phyloP scores from a whole-genome alignment of 2,888 invertebrate genomes.

The Adineta ricciae region DNA sequence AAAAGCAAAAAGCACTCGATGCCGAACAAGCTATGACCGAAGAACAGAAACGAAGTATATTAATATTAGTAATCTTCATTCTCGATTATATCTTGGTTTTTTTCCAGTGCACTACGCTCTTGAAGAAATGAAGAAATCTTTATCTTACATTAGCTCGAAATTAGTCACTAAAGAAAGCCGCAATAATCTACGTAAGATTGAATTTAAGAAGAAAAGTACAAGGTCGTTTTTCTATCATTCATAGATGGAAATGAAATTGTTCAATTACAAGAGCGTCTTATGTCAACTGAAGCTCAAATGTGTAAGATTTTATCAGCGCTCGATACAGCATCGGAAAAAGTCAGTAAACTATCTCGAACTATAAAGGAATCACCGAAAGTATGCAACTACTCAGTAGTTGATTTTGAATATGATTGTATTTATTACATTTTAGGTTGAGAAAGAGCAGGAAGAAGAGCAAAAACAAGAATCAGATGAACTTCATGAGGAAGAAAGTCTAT shows the following conservation, averaged over 20 bases:
- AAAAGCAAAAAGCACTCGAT: background rate
- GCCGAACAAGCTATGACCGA: background rate
- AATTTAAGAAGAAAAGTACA: background rate
- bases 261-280: background rate
- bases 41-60: background rate
- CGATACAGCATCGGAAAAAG: background rate
- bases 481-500: background rate
- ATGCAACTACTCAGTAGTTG: too few relatives aligned
- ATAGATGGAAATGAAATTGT: background rate
- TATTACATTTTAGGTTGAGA: background rate
- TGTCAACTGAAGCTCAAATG: background rate
- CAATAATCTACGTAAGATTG: background rate
- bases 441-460: background rate
- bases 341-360: background rate
- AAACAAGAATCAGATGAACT: too few relatives aligned
- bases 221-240: background rate
- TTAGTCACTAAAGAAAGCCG: background rate
- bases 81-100: background rate
- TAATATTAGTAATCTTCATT: background rate
- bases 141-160: background rate
- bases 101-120: background rate
- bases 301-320: background rate
- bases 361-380: background rate
- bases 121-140: conserved; percentile 1
- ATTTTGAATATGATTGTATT: too few relatives aligned